phyloP scores from a whole-genome alignment of 1,140 invertebrate genomes.

The Sarcophaga bullata region DNA sequence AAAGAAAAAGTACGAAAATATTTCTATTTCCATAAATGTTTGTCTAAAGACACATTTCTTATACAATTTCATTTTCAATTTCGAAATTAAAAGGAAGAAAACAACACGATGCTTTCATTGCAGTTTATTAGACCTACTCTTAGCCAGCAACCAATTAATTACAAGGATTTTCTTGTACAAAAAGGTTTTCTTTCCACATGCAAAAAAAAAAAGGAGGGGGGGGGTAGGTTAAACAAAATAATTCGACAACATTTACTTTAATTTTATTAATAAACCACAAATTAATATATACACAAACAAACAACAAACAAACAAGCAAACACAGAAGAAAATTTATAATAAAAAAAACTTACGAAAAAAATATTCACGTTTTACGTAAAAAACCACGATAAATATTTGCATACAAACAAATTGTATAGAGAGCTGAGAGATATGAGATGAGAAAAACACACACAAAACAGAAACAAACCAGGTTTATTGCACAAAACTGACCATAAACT shows the following conservation, averaged over 20 bases:
- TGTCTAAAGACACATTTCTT: not conserved
- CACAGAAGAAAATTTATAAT: too few relatives aligned
- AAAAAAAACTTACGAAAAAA: not conserved
- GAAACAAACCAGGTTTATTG: not conserved
- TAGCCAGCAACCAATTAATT: too few relatives aligned
- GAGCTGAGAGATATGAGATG: not conserved
- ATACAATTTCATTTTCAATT: not conserved
- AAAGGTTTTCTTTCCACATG: too few relatives aligned
- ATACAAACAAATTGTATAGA: not conserved
- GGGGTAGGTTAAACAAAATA: not conserved
- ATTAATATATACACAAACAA: not conserved
- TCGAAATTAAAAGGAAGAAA: not conserved
- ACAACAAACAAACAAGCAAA: not conserved
- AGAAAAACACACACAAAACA: too few relatives aligned
- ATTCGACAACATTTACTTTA: not conserved
- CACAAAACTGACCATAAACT: slow-evolving; percentile 7
- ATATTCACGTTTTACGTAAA: not conserved
- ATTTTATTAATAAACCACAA: slow-evolving; percentile 15
- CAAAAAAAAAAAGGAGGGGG: too few relatives aligned
- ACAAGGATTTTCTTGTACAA: too few relatives aligned
- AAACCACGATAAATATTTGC: slow-evolving; percentile 9
- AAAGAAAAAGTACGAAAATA: too few relatives aligned
- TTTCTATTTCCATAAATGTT: too few relatives aligned
- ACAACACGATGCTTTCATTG: not conserved
- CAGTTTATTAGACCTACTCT: not conserved